phyloP scores from a whole-genome alignment of 2,113 vertebrate genomes.

The Blennius ocellaris region DNA sequence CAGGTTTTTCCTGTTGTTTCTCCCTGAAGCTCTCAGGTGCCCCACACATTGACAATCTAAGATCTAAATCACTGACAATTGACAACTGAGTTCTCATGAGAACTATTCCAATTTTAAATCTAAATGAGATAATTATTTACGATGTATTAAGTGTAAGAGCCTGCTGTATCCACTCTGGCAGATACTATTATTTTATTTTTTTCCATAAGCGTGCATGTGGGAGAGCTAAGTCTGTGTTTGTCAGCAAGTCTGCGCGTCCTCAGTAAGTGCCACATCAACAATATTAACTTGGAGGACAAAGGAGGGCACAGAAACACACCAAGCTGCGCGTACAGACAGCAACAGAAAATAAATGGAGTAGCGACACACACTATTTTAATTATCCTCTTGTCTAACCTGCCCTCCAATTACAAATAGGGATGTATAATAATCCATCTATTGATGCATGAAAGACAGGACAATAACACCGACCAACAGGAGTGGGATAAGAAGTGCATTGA shows the following conservation, averaged over 20 bases:
- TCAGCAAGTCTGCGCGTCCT: slow-evolving; percentile 67
- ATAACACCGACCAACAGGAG: slow-evolving; percentile 66
- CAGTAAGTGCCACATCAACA: slow-evolving; percentile 74
- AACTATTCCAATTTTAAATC: slow-evolving; percentile 12
- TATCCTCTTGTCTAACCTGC: slow-evolving; percentile 79
- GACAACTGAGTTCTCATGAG: background rate
- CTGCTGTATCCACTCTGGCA: slow-evolving; percentile 28
- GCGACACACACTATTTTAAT: slow-evolving; percentile 78
- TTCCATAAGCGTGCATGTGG: slow-evolving; percentile 27
- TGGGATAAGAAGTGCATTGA: slow-evolving; percentile 49
- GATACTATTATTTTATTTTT: slow-evolving; percentile 41
- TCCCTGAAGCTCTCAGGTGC: no score
- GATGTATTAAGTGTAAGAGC: slow-evolving; percentile 3
- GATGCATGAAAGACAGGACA: slow-evolving; percentile 80
- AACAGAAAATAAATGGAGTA: slow-evolving; percentile 72
- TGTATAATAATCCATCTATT: slow-evolving; percentile 80
- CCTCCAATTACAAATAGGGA: slow-evolving; percentile 79
- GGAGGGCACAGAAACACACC: slow-evolving; percentile 66
- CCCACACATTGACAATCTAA: no score
- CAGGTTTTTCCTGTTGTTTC: no score
- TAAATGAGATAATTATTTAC: slow-evolving; percentile 15
- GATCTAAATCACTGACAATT: background rate
- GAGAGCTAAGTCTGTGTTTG: slow-evolving; percentile 45
- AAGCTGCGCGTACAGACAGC: slow-evolving; percentile 56
- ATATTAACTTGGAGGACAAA: slow-evolving; percentile 80